Conservation (phyloP, 2,113 vertebrate genomes). For the Pachycephala philippinensis region DNA sequence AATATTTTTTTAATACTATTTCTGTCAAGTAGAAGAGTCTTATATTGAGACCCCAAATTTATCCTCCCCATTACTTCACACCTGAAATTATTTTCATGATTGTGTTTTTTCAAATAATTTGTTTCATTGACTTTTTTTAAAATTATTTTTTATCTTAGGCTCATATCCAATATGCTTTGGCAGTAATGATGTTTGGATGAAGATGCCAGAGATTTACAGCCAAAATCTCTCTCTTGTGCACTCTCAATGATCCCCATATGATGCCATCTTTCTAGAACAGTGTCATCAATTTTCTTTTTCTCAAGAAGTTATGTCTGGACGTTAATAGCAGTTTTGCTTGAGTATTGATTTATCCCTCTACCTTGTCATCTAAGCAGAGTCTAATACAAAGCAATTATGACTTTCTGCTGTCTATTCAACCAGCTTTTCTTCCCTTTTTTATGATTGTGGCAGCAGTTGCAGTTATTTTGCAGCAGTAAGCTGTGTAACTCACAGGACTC, state of each 20-base stretch:
- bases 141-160: background rate
- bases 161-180: background rate
- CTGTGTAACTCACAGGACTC: background rate
- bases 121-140: background rate
- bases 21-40: background rate
- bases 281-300: background rate
- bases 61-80: background rate
- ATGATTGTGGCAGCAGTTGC: background rate
- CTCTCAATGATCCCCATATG: background rate
- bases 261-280: background rate
- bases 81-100: background rate
- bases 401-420: background rate
- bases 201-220: background rate
- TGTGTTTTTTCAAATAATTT: background rate
- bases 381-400: background rate
- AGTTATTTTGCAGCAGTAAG: background rate
- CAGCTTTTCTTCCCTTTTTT: background rate
- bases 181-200: background rate
- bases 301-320: background rate
- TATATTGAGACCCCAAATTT: background rate
- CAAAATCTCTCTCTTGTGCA: accelerated
- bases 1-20: background rate
- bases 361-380: background rate
- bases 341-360: background rate
- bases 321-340: background rate